Base-by-base conservation (phyloP, 2,888 invertebrate genomes). In the Hypercompe scribonia region DNA sequence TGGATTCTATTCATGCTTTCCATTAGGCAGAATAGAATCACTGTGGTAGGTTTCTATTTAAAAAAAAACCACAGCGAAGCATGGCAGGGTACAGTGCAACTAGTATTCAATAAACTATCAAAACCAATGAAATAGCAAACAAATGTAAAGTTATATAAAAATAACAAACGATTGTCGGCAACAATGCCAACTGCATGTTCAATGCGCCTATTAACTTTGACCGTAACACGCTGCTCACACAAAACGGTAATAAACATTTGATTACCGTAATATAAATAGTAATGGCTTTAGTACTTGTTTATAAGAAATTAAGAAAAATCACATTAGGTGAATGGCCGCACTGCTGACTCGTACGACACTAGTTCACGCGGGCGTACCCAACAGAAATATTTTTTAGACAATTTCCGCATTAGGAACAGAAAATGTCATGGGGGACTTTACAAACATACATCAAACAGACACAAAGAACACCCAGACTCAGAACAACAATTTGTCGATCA, bases 131-230 rank as follows among this genome's bases (percentile, higher is more conserved):
- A 10, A 10, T 24, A 24, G 24, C 67, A 34, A 68, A 66, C 34
- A 66, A 76, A 69, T 54, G 73, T 65, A 71, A 39, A 13, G 28
- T 54, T 65, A 34, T 63, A 42, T 42, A 24, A 73, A 69, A 76
- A 71, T 76, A 67, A 28, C 46, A 54, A 70, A 64, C 46, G 15
- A 68, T 65, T 66, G 34, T 70, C 50, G 67, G 71, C 61, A 68
- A 72, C 73, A 81, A 81, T 77, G 74, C 63, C 71, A 77, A 46
- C 50, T 54, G 15, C 24, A 65, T 69, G 69, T 69, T 74, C 67
- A 71, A 72, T 74, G 73, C 66, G 65, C 64, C 69, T 72, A 75
- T 67, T 68, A 81, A 78, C 71, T 70, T 74, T 54, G 54, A 72
- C 65, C 72, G 67, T 74, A 65, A 75, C 66, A 54, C 68, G 68